Evolutionary conservation across 2,113 vertebrate species (phyloP), one percentile per base, ranked within the genome.

Genomic region (Cyanistes caeruleus): DNA sequence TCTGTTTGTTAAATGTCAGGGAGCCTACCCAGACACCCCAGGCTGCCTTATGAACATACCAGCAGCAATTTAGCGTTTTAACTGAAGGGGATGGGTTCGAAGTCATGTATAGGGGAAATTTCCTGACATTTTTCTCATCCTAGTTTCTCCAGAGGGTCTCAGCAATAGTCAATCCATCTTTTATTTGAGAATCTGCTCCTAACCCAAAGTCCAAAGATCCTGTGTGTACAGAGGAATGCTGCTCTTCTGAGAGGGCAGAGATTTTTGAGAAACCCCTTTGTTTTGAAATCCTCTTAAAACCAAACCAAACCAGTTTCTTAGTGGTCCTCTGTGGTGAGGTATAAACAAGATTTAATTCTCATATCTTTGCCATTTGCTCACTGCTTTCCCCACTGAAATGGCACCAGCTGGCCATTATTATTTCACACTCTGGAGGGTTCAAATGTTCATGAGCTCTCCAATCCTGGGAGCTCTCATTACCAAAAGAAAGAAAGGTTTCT

Each of bases 401-500:
- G 49, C 89, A 95, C 89, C 93, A 95, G 86, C 73, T 95, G 91
- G 77, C 18, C 80, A 64, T 72, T 91, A 84, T 78, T 96, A 78
- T 67, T 95, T 93, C 91, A 87, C 91, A 87, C 69, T 95, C 72
- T 21, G 27, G 35, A 87, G 84, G n/a, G 80, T 95, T 95, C 89
- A 95, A 80, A 84, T 91, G 76, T 90, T 89, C 89, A 78, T 37
- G 62, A 80, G 46, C 69, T 92, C 35, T 77, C 51, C 0, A 0
- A 16, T 81, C 86, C 68, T 81, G 43, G 63, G 83, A 70, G 43
- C 39, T 95, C 60, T 90, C 76, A 11, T 86, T 84, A 86, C 44
- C 22, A 78, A 93, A 4, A 95, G 67, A 63, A 86, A 70, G 39
- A 92, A 67, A 74, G 3, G 39, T 70, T 93, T 92, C 93, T 84